phyloP scores from a whole-genome alignment of 2,113 vertebrate species.

The Delphinapterus leucas region DNA sequence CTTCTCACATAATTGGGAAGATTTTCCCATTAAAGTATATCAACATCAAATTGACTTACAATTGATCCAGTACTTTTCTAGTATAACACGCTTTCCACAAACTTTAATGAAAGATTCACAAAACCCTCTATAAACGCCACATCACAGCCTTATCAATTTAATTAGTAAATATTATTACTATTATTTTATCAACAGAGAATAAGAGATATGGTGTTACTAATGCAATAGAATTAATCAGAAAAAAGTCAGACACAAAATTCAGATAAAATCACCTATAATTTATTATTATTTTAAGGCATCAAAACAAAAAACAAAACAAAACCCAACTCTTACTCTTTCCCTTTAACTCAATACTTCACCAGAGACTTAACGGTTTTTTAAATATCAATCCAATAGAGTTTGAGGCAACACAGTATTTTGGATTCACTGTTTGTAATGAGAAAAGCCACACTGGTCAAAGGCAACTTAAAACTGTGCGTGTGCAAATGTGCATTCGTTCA shows the following conservation, averaged over 20 bases:
- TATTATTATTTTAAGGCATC: neutral
- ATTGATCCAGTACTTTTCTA: neutral
- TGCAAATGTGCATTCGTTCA: neutral
- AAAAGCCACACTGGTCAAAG: neutral
- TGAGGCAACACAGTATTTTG: neutral
- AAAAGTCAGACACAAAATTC: neutral
- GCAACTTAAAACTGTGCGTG: neutral
- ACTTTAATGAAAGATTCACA: neutral
- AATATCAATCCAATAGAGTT: constrained; percentile 45
- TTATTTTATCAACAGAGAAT: neutral
- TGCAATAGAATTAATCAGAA: neutral
- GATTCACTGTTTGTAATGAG: neutral
- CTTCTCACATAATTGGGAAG: neutral
- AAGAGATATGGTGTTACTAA: neutral
- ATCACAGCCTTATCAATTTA: neutral
- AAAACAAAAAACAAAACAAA: neutral
- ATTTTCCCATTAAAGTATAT: neutral
- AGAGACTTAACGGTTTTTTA: neutral
- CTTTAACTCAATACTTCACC: neutral
- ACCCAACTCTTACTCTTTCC: neutral
- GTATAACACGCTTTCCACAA: neutral
- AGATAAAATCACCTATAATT: neutral
- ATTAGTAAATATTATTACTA: neutral
- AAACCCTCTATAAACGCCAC: neutral
- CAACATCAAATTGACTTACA: neutral